These are phyloP conservation scores for Lobophora halterata DNA, from an alignment of 2,888 invertebrate species.

Conservation along the genomic window DNA sequence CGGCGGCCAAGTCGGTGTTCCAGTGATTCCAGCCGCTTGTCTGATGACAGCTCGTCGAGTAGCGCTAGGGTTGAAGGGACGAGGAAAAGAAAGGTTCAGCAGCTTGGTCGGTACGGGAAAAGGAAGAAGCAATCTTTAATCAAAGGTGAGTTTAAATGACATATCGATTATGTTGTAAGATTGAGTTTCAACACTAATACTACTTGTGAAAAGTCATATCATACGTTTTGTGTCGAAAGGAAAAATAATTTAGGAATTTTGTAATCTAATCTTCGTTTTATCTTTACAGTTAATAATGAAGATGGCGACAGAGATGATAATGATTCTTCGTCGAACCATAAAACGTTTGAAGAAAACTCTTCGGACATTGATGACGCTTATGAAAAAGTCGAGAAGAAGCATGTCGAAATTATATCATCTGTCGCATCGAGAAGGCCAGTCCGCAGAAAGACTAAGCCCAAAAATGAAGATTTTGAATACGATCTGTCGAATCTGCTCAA, in stretches of 20 bases:
- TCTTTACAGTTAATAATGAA: conserved; percentile 54
- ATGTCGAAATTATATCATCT: conserved; percentile 36
- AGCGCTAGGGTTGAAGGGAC: conserved; percentile 54
- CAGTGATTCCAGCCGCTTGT: conserved; percentile 68
- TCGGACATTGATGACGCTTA: conserved; percentile 69
- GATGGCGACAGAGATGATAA: conserved; percentile 49
- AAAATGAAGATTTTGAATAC: conserved; percentile 86
- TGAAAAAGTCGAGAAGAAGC: conserved; percentile 52
- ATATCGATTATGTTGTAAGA: no score
- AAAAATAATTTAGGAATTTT: no score
- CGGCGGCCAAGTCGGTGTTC: conserved; percentile 68
- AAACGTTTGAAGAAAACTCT: conserved; percentile 70
- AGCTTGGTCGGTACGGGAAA: conserved; percentile 35
- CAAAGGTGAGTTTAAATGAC: conserved; percentile 50
- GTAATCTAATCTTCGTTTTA: no score
- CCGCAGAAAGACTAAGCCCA: conserved; percentile 83
- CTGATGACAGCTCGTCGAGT: conserved; percentile 71
- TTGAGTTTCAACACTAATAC: no score
- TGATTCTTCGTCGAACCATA: conserved; percentile 48
- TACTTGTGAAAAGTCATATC: no score
- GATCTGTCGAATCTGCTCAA: conserved; percentile 82
- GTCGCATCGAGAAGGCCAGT: conserved; percentile 79
- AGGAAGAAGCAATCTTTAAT: conserved; percentile 46
- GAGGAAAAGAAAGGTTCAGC: conserved; percentile 56
- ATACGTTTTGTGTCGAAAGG: no score